Evolutionary conservation across 2,113 vertebrate genomes (phyloP).

Genomic region (Sebastes schlegelii): DNA sequence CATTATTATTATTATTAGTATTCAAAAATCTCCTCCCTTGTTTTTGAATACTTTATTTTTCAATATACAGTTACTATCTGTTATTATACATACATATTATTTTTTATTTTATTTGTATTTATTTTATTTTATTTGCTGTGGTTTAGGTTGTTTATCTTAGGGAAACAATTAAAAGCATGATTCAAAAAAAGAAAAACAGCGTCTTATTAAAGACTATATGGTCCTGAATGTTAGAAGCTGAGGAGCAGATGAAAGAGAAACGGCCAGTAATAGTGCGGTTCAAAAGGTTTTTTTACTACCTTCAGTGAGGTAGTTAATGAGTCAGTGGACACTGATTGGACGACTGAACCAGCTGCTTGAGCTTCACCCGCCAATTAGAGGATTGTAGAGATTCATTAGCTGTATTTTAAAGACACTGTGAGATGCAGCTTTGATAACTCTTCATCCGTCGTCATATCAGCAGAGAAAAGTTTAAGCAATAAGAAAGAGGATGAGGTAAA

Average conservation of each 20-base stretch:
- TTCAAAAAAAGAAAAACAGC: no score
- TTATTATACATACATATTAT: no score
- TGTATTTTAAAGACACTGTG: constrained; percentile 35
- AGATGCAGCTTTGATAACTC: neutral
- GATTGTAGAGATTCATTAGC: constrained; percentile 46
- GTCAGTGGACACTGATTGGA: constrained; percentile 11
- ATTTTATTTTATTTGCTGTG: no score
- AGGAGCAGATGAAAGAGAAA: neutral
- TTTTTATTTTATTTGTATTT: no score
- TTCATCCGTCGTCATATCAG: neutral
- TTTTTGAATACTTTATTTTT: no score
- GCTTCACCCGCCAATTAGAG: constrained; percentile 29
- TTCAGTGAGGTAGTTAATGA: constrained; percentile 29
- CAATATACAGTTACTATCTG: no score
- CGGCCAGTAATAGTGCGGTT: neutral
- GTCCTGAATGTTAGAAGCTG: neutral
- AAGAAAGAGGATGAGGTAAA: neutral
- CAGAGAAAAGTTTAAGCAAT: neutral
- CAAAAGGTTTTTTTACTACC: neutral
- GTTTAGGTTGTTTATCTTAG: no score
- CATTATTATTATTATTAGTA: no score
- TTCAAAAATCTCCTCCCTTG: no score
- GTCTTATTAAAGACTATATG: neutral
- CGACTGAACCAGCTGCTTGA: neutral
- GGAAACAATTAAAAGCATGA: no score